phyloP scores from a whole-genome alignment of 2,113 vertebrate genomes.

The Cynocephalus volans region DNA sequence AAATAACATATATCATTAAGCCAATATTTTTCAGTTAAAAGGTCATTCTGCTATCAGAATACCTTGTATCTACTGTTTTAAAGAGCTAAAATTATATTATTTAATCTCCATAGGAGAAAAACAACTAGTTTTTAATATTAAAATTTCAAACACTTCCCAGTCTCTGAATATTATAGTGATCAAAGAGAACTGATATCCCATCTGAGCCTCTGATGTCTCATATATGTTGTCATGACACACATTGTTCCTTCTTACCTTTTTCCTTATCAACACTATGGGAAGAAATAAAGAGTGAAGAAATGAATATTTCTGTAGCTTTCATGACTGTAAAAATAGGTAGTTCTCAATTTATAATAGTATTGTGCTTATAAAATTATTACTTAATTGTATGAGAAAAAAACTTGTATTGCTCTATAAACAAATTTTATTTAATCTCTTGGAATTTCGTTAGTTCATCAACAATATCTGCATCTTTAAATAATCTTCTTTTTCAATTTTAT shows the following conservation, averaged over 20 bases:
- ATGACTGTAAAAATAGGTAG: not conserved
- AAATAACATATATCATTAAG: too few species aligned
- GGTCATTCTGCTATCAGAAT: not conserved
- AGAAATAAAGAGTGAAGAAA: not conserved
- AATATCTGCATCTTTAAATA: slow-evolving; percentile 7
- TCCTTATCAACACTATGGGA: not conserved
- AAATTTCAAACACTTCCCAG: not conserved
- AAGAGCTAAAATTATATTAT: not conserved
- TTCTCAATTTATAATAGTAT: not conserved
- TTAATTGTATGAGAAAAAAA: not conserved
- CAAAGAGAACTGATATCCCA: not conserved
- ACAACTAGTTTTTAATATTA: not conserved
- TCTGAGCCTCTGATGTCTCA: not conserved
- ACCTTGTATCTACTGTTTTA: not conserved
- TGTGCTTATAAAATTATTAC: not conserved
- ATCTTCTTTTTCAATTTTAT: not conserved
- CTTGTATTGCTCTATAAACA: slow-evolving; percentile 6
- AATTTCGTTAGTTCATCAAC: not conserved
- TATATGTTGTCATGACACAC: not conserved
- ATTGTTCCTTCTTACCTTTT: not conserved
- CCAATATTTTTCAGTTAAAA: not conserved
- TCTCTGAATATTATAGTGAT: not conserved
- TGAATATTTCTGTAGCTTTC: not conserved
- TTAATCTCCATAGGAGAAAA: not conserved
- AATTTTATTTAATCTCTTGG: not conserved